Evolutionary conservation across 2,113 vertebrate genomes (phyloP).

Genomic region (Regulus satrapa): DNA sequence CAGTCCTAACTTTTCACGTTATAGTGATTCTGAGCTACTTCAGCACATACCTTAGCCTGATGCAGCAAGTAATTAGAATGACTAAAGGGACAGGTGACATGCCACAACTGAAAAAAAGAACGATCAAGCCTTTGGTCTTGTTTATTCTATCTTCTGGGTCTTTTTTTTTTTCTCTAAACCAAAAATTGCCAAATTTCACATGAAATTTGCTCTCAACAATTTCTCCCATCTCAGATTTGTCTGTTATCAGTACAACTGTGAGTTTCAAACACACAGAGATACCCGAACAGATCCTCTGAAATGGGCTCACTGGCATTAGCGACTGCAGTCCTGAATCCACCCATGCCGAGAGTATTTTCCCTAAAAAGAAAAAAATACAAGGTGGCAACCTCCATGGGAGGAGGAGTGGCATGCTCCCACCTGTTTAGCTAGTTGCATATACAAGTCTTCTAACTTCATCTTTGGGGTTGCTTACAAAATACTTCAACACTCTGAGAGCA

Average conservation of each 20-base stretch:
- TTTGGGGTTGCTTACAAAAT: background rate
- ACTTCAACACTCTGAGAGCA: background rate
- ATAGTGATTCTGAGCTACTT: background rate
- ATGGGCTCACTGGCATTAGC: background rate
- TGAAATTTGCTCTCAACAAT: background rate
- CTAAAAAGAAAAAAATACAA: background rate
- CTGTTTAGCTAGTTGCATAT: background rate
- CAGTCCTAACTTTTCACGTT: background rate
- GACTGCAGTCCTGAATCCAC: background rate
- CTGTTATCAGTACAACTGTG: background rate
- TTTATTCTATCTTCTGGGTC: background rate
- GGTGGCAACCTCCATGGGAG: background rate
- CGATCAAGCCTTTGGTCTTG: background rate
- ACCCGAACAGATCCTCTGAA: background rate
- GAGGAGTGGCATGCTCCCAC: background rate
- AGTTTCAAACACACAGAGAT: background rate
- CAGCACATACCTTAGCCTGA: slow-evolving; percentile 8
- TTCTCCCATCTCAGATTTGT: background rate
- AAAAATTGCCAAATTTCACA: background rate
- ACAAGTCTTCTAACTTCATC: background rate
- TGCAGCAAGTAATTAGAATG: background rate
- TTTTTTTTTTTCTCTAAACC: background rate
- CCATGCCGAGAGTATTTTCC: background rate
- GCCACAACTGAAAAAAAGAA: background rate
- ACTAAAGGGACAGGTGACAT: background rate